These are phyloP conservation scores for Thrips palmi DNA, from an alignment of 1,140 invertebrate species.

Conservation along the genomic window DNA sequence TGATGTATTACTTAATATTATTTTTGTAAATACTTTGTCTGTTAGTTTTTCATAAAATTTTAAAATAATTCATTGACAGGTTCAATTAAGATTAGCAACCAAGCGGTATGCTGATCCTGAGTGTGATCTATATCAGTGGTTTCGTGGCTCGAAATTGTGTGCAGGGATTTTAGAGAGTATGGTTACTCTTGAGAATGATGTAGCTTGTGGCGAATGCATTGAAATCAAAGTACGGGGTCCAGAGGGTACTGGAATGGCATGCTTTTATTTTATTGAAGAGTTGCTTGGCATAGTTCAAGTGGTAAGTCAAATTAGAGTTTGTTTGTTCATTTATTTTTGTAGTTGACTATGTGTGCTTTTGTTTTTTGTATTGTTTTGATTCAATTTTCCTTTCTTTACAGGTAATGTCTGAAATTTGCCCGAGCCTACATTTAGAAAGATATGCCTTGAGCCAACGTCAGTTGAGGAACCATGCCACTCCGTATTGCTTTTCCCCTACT, in stretches of 20 bases:
- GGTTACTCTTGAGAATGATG: conserved; percentile 43
- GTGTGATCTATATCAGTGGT: conserved; percentile 62
- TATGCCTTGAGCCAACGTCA: conserved; percentile 45
- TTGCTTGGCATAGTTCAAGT: conserved; percentile 49
- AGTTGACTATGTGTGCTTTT: conserved; percentile 5
- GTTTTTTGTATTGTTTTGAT: conserved; percentile 3
- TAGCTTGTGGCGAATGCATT: conserved; percentile 29
- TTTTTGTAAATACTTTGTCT: neutral
- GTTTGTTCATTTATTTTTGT: conserved; percentile 1
- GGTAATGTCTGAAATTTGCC: conserved; percentile 40
- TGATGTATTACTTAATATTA: too few species aligned
- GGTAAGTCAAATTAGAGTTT: conserved; percentile 20
- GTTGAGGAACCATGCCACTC: conserved; percentile 28
- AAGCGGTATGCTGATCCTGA: conserved; percentile 35
- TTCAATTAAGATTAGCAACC: conserved; percentile 39
- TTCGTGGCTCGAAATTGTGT: conserved; percentile 56
- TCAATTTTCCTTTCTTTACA: conserved; percentile 17
- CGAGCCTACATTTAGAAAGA: conserved; percentile 43
- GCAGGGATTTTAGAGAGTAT: conserved; percentile 52
- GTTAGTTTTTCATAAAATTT: neutral
- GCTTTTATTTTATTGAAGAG: conserved; percentile 60
- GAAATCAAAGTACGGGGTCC: conserved; percentile 61
- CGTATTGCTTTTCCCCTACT: conserved; percentile 38
- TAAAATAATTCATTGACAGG: conserved; percentile 23
- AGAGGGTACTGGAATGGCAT: conserved; percentile 30